Conservation (phyloP, 2,797 vertebrate species). For the Mastacembelus armatus region DNA sequence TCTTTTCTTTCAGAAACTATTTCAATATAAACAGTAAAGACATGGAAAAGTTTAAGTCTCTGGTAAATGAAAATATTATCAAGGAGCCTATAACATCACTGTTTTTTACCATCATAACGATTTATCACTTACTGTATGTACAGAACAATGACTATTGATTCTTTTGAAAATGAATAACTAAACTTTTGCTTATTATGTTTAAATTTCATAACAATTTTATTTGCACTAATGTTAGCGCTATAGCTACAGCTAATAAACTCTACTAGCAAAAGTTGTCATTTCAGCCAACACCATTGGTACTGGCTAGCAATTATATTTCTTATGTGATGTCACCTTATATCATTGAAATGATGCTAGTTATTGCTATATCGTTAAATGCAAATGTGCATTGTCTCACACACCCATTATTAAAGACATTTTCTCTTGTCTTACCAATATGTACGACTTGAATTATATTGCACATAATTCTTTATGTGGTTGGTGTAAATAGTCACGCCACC, state of each 20-base stretch:
- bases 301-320: too few species aligned
- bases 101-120: background rate
- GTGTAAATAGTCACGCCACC: constrained; percentile 2
- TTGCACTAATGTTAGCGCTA: background rate
- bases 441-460: background rate
- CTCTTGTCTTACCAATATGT: constrained; percentile 7
- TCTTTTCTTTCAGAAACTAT: background rate
- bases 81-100: background rate
- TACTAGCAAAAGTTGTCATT: background rate
- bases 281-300: too few species aligned
- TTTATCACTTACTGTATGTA: constrained; percentile 1
- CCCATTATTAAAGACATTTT: background rate
- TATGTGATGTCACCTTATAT: background rate
- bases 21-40: background rate
- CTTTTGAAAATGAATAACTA: background rate
- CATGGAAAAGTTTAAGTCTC: constrained; percentile 10
- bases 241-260: background rate
- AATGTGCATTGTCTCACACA: constrained; percentile 11
- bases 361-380: background rate
- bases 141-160: constrained; percentile 1
- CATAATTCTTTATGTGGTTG: constrained; percentile 14
- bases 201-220: constrained; percentile 3
- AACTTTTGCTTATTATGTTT: background rate
- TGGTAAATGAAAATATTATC: background rate
- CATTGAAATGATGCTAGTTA: constrained; percentile 2